A percentile compares a stretch with the other conserved stretches of the same genome.
Conservation (phyloP, 2,888 invertebrate genomes). For the Cephalotes varians region DNA sequence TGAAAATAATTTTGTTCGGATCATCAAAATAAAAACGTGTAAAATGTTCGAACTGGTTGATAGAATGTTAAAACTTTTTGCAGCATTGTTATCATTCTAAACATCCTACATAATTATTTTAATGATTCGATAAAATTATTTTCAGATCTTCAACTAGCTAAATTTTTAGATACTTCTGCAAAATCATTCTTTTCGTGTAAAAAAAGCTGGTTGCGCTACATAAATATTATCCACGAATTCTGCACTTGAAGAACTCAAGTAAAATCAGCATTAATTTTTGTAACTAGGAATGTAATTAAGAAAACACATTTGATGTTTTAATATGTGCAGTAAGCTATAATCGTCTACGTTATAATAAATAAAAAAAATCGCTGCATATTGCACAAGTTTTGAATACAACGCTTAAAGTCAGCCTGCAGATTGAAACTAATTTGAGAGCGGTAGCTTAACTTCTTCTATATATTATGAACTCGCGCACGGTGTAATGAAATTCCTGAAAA, state of each 20-base stretch:
- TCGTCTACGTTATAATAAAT: not conserved
- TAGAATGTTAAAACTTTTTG: too few relatives aligned
- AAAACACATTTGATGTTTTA: not conserved
- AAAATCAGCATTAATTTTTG: not conserved
- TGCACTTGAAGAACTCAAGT: not conserved
- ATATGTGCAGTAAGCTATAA: not conserved
- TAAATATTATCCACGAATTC: not conserved
- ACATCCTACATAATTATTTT: too few relatives aligned
- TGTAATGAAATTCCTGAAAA: conserved; percentile 19
- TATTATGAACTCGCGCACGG: not conserved
- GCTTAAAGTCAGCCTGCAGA: not conserved
- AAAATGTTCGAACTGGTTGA: too few relatives aligned
- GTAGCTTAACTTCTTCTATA: conserved; percentile 6
- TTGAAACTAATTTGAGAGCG: conserved; percentile 2
- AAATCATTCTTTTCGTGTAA: not conserved
- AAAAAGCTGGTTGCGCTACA: too few relatives aligned
- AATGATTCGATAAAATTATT: too few relatives aligned
- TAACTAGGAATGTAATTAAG: not conserved
- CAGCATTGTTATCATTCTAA: too few relatives aligned
- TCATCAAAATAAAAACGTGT: too few relatives aligned
- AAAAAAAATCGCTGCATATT: not conserved
- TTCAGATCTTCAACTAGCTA: too few relatives aligned
- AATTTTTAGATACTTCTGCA: too few relatives aligned
- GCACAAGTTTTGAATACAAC: not conserved
- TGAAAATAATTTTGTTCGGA: too few relatives aligned